Base-by-base conservation (phyloP, 2,888 invertebrate genomes). In the Maniola hyperantus region DNA sequence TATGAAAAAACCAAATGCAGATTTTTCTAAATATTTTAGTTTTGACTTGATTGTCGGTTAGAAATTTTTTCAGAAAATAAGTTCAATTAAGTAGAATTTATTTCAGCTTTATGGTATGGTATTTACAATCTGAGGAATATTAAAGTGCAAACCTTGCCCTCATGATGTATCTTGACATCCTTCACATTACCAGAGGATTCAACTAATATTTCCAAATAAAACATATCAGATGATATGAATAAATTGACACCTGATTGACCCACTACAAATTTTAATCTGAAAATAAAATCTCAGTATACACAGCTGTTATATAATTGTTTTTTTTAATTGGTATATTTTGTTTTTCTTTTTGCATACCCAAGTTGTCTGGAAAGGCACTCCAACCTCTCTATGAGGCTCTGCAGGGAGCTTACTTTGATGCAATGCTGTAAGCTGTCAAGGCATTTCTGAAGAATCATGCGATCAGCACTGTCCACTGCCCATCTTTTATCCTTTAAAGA, bases 191-290 rank as follows among this genome's bases (percentile, higher is more conserved):
- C 98, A 48, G 94, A 95, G 4, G 95, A 93, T 79, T 98, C 98
- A 64, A 99, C 93, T 64, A 97, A 91, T 77, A 99, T 96, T 92
- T 99, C 98, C 75, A 99, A 93, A 85, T 97, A 98, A 87, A 99
- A 99, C 98, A 98, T 98, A 82, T 99, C 99, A 0, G 98, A 98
- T 50, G 97, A 98, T 84, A 99, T 98, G 82, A 98, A 98, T 70
- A 97, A 93, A 80, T 96, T 96, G 6, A 95, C 95, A 54, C 96
- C 96, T 59, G 96, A 95, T 68, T 96, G 95, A 64, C 97, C 97
- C 71, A 96, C 96, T 80, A 97, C 96, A 87, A 98, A 97, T 83
- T 98, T 97, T 65, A 98, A 93, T 48, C 96, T 96, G 86, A 65
- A 90, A 88, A 42, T 20, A 61, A 48, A 2, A 46, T 20, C 2